Conservation (phyloP, 2,797 vertebrate genomes). For the Selene dorsalis region DNA sequence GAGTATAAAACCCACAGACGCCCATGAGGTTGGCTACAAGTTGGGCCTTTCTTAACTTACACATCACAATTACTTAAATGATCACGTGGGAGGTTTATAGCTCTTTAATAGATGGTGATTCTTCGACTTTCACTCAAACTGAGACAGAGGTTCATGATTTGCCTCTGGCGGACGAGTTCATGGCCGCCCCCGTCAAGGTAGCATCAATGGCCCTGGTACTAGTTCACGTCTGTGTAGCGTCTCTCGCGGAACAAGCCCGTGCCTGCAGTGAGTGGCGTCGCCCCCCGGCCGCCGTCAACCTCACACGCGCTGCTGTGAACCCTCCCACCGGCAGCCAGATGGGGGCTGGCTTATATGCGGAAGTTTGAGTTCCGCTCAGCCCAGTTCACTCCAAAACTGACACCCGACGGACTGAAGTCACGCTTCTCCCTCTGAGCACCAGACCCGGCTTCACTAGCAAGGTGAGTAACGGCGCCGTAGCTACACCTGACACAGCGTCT, state of each 20-base stretch:
- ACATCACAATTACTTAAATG: background rate
- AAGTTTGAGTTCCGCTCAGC: conserved; percentile 74
- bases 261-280: conserved; percentile 7
- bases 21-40: background rate
- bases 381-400: conserved; percentile 61
- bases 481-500: background rate
- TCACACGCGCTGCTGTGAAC: conserved; percentile 3
- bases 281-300: background rate
- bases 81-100: background rate
- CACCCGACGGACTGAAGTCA: conserved; percentile 52
- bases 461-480: conserved; percentile 46
- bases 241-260: conserved; percentile 10
- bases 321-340: conserved; percentile 64
- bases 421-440: conserved; percentile 48
- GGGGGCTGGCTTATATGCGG: conserved; percentile 74
- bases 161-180: background rate
- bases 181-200: background rate
- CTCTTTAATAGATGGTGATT: background rate
- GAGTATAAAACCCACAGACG: background rate
- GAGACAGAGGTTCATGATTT: background rate
- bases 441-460: conserved; percentile 63
- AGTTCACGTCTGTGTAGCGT: conserved; percentile 30
- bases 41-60: background rate
- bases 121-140: background rate
- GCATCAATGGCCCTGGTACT: background rate